These are phyloP conservation scores for Jordanella pulchra DNA, from an alignment of 2,797 vertebrate genomes.

Conservation along the genomic window DNA sequence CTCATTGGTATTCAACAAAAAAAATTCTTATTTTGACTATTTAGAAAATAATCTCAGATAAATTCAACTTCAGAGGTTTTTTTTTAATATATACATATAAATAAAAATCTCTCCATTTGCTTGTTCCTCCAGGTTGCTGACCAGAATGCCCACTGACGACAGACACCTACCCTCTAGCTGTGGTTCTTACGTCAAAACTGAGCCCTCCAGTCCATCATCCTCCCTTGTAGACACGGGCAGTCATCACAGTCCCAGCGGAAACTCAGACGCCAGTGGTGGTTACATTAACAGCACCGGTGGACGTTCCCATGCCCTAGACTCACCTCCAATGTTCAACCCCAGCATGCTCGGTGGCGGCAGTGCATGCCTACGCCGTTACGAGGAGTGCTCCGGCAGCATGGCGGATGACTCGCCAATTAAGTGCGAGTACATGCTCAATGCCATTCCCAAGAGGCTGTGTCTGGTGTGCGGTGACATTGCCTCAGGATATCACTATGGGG, in stretches of 20 bases:
- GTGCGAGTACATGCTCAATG: constrained; percentile 92
- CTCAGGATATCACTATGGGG: constrained; percentile 93
- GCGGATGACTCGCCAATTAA: constrained; percentile 88
- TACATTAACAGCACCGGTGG: constrained; percentile 81
- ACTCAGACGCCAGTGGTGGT: constrained; percentile 87
- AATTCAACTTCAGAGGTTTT: not conserved
- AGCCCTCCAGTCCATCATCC: constrained; percentile 89
- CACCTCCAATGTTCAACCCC: constrained; percentile 86
- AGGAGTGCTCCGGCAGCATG: constrained; percentile 84
- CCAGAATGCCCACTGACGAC: constrained; percentile 89
- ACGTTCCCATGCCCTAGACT: constrained; percentile 86
- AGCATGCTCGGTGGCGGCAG: constrained; percentile 75
- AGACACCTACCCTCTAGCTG: constrained; percentile 88
- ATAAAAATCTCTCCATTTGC: constrained; percentile 2
- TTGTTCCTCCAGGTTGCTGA: constrained; percentile 82
- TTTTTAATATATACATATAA: constrained; percentile 8
- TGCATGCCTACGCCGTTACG: constrained; percentile 85
- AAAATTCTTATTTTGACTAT: not conserved
- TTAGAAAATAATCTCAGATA: not conserved
- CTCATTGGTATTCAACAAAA: not conserved
- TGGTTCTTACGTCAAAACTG: constrained; percentile 91
- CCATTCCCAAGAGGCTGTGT: constrained; percentile 91
- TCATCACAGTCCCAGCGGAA: constrained; percentile 89
- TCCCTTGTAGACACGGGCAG: constrained; percentile 88
- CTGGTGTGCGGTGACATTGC: constrained; percentile 93